Evolutionary conservation across 2,888 invertebrate genomes (phyloP).

Genomic region (Drosophila prolongata): DNA sequence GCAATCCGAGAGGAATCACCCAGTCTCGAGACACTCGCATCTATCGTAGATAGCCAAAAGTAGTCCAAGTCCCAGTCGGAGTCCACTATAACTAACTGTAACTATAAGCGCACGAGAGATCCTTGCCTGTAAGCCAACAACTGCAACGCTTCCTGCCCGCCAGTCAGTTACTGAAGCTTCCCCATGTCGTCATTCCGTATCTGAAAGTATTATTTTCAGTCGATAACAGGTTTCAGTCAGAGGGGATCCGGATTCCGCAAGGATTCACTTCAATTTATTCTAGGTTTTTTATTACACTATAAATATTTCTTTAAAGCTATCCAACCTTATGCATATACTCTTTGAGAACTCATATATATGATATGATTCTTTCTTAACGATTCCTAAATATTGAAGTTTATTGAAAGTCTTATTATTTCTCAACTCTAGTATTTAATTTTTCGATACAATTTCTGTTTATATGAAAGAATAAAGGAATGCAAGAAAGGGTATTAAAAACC

Average conservation of each 20-base stretch:
- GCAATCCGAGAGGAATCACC: conserved; percentile 33
- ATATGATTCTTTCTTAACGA: too few relatives aligned
- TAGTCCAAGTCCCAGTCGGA: conserved; percentile 31
- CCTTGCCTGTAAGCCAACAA: conserved; percentile 27
- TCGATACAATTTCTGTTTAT: too few relatives aligned
- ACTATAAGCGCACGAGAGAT: conserved; percentile 38
- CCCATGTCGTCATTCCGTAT: neutral
- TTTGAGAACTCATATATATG: too few relatives aligned
- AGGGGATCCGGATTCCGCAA: neutral
- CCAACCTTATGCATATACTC: too few relatives aligned
- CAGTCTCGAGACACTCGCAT: conserved; percentile 63
- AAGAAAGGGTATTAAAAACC: neutral
- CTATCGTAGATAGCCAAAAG: conserved; percentile 69
- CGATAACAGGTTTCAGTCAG: conserved; percentile 13
- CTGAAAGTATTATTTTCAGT: neutral
- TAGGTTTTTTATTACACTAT: too few relatives aligned
- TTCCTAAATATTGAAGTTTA: neutral
- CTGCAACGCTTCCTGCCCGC: conserved; percentile 23
- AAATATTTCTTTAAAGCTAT: too few relatives aligned
- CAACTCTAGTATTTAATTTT: neutral
- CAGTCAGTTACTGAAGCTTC: conserved; percentile 12
- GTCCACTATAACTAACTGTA: conserved; percentile 34
- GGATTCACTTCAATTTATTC: neutral
- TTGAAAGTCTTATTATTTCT: neutral
- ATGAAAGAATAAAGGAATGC: too few relatives aligned